Evolutionary conservation across 2,888 invertebrate species (phyloP).

Genomic region (Nebria salina): DNA sequence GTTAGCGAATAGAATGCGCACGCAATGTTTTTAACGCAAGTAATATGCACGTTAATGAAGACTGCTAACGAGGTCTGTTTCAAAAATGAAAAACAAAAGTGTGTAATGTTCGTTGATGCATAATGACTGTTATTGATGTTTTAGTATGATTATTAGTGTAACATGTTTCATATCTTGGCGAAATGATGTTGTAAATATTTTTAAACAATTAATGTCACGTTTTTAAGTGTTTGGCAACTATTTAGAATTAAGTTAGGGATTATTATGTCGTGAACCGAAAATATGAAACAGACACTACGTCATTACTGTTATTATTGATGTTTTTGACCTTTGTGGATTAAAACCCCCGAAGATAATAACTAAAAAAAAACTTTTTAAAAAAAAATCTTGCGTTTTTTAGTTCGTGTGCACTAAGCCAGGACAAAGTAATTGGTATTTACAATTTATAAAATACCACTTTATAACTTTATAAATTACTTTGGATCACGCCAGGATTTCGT

Average conservation of each 20-base stretch:
- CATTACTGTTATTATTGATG: too few relatives aligned
- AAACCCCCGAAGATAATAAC: too few relatives aligned
- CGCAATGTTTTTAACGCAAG: not conserved
- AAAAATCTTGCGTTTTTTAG: too few relatives aligned
- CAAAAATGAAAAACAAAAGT: slow-evolving; percentile 1
- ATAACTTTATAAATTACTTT: too few relatives aligned
- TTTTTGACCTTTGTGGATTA: too few relatives aligned
- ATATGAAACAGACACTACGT: too few relatives aligned
- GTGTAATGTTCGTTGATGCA: not conserved
- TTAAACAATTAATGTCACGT: not conserved
- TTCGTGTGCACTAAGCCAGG: too few relatives aligned
- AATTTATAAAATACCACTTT: too few relatives aligned
- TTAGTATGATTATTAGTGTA: not conserved
- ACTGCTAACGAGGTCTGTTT: not conserved
- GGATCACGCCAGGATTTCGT: not conserved
- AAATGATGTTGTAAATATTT: not conserved
- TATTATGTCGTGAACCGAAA: too few relatives aligned
- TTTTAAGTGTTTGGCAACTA: not conserved
- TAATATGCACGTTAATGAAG: not conserved
- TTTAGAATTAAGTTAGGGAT: not conserved
- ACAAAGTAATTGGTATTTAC: too few relatives aligned
- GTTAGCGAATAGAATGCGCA: not conserved
- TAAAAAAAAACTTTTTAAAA: too few relatives aligned
- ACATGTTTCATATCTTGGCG: not conserved
- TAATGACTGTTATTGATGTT: not conserved